Percentiles rank a stretch among this genome's conserved stretches.
phyloP scores from a whole-genome alignment of 2,888 invertebrate species.

The Eilema sororculum region DNA sequence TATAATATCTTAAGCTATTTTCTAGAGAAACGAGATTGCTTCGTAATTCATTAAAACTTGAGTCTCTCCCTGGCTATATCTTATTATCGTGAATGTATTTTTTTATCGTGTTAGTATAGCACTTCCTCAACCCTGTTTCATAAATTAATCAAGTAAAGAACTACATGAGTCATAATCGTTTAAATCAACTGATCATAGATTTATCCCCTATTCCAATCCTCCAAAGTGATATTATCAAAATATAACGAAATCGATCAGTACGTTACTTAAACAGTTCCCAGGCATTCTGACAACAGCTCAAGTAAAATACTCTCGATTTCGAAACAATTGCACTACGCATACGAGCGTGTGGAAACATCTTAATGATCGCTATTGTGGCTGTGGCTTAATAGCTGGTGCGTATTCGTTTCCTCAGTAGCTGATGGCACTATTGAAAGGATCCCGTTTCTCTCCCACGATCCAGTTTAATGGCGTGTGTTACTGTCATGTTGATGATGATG shows the following conservation, averaged over 20 bases:
- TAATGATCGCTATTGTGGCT: slow-evolving; percentile 76
- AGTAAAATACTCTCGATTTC: slow-evolving; percentile 80
- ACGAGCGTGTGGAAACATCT: slow-evolving; percentile 78
- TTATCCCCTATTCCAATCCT: not conserved
- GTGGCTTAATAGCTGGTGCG: slow-evolving; percentile 69
- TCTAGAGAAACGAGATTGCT: not conserved
- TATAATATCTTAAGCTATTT: not conserved
- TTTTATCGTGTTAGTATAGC: not conserved
- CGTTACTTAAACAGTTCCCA: slow-evolving; percentile 54
- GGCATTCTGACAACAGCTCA: slow-evolving; percentile 43
- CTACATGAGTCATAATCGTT: not conserved
- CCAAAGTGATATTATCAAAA: slow-evolving; percentile 16
- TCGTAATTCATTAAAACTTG: not conserved
- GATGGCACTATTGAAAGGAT: slow-evolving; percentile 74
- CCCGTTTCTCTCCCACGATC: slow-evolving; percentile 86
- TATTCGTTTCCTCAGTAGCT: slow-evolving; percentile 76
- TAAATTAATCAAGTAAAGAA: not conserved
- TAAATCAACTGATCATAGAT: not conserved
- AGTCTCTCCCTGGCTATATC: not conserved
- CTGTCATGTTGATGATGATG: slow-evolving; percentile 80
- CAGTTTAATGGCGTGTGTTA: slow-evolving; percentile 80
- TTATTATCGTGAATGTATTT: not conserved
- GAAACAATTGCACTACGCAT: slow-evolving; percentile 80
- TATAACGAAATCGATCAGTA: slow-evolving; percentile 49
- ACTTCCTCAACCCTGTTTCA: too few relatives aligned